phyloP scores from a whole-genome alignment of 2,113 vertebrate species.

The Eulemur rufifrons region DNA sequence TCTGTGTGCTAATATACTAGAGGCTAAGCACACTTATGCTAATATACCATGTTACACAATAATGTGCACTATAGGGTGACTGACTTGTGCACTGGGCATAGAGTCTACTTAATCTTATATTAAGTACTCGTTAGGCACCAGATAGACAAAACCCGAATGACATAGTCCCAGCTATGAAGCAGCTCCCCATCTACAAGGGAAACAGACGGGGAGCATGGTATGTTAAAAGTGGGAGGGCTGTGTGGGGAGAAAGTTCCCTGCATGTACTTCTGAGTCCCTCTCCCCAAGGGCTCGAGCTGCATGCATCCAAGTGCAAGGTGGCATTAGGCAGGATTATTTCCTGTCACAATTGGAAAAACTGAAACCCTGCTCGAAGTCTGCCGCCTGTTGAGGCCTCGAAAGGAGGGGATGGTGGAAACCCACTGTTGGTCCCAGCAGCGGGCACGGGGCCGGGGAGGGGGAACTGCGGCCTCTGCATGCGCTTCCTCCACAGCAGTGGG shows the following conservation, averaged over 20 bases:
- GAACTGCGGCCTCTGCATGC: neutral
- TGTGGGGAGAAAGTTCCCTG: neutral
- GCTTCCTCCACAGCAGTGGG: neutral
- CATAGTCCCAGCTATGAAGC: neutral
- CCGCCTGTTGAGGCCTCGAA: neutral
- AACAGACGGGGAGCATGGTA: neutral
- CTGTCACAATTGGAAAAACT: neutral
- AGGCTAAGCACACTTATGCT: neutral
- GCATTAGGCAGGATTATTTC: neutral
- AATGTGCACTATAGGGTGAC: too few species aligned
- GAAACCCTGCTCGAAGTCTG: neutral
- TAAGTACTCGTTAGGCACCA: neutral
- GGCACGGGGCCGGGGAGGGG: neutral
- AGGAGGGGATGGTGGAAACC: neutral
- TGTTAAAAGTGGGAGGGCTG: neutral
- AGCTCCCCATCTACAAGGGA: neutral
- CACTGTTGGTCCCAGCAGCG: accelerated
- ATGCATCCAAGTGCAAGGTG: neutral
- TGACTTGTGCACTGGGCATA: neutral
- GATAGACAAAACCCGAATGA: neutral
- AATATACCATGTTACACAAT: neutral
- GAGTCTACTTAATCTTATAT: neutral
- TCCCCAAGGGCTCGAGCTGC: neutral
- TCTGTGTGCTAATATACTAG: neutral
- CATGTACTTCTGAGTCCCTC: accelerated